Base-by-base conservation (phyloP, 2,113 vertebrate species). In the Petroica traversi region DNA sequence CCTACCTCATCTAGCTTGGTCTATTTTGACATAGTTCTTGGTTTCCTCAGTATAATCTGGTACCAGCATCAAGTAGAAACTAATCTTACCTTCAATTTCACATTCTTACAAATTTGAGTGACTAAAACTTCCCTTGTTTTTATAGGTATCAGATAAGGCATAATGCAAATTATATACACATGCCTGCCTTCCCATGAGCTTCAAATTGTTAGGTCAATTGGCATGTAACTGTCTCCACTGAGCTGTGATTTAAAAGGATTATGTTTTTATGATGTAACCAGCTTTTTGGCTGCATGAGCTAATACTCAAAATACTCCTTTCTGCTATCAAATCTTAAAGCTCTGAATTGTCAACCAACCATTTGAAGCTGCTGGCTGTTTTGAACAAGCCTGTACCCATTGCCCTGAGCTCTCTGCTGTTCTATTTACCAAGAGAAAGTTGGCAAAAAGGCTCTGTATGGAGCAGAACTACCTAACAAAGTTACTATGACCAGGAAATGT, bases 191-290 rank as follows among this genome's bases (percentile, higher is more conserved):
- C 28, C 25, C 33, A 10, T 76, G 61, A 75, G 75, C 33, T 92
- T 85, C 45, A 93, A 19, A 55, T 59, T 74, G 9, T 92, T 79
- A 51, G 36, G 46, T 91, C 72, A 85, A 1, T 80, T 95, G 69
- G 54, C 59, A 64, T 41, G n/a, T 71, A 84, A 43, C 41, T 66
- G 43, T 49, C 19, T 87, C 26, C 67, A 61, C 31, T 85, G 62
- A 91, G 43, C n/a, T 92, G 58, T 83, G 80, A 79, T 91, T 90
- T 95, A 45, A 83, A 77, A 61, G 43, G 38, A 85, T 94, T 85
- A n/a, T 61, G 34, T 73, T 91, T 95, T 89, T 74, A 31, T 91
- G 83, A 79, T 63, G 48, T 79, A 89, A 91, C 15, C 51, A 79
- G 57, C 3, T 79, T 85, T 84, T 78, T 55, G 43, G 18, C 22